A percentile compares a stretch with the other conserved stretches of the same genome.
Conservation (phyloP, 92 coral and sea anemone genomes). For the Metridium senile region DNA sequence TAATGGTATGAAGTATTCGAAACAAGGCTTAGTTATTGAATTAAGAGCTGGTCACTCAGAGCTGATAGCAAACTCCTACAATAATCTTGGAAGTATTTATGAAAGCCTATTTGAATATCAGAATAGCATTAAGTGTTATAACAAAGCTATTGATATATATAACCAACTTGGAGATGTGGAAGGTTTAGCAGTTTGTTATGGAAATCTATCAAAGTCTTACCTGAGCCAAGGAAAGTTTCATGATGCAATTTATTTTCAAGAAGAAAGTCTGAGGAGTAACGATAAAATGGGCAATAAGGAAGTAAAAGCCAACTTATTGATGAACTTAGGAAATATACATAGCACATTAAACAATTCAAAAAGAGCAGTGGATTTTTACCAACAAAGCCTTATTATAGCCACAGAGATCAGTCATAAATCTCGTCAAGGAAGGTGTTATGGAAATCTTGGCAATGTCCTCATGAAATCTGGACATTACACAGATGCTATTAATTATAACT, state of each 20-base stretch:
- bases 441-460: no score
- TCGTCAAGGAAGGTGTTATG: background rate
- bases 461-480: background rate
- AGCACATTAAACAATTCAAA: background rate
- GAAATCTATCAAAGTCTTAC: background rate
- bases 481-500: background rate
- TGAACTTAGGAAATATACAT: background rate
- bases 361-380: background rate
- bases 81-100: no score
- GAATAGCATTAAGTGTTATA: no score
- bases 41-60: background rate
- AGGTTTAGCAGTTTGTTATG: background rate
- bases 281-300: background rate
- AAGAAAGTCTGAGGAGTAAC: background rate
- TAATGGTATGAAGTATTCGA: no score
- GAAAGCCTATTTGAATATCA: background rate
- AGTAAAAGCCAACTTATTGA: background rate
- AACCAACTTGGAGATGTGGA: background rate
- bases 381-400: no score
- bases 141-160: background rate
- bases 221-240: background rate
- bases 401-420: conserved; percentile 1
- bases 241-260: background rate
- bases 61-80: background rate
- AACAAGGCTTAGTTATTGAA: no score